Base-by-base conservation (phyloP, 1,140 invertebrate species). In the Leptopilina clavipes region DNA sequence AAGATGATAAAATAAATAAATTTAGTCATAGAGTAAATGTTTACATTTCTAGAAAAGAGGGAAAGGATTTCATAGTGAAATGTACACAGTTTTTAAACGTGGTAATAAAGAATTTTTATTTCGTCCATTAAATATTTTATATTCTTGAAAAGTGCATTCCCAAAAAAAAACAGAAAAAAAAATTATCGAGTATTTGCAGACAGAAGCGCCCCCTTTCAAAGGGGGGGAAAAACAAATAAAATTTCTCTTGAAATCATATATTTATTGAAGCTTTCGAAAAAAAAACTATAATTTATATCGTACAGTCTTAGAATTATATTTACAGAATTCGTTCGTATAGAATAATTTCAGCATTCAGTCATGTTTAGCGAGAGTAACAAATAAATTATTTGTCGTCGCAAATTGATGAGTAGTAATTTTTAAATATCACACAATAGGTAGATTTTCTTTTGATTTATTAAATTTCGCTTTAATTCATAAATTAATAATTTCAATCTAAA, bases 51-150 rank as follows among this genome's bases (percentile, higher is more conserved):
- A 12, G 3, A 12, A 17, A 1, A 17, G 59, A 65, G 25, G 22
- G 3, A 65, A 54, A 31, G 22, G 7, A 14, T 14, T 65, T 14
- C 0, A 22, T 0, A 25, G 7, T 31, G 3, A 37, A 31, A 65
- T 37, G 25, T 11, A 65, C 12, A 37, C 12, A 37, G 1, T 65
- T 65, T 65, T 65, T 65, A 65, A 65, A 65, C 59, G 59, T 65
- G 59, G 59, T 65, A 65, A 65, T 65, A 65, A 31, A 65, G 14
- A 22, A 65, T 65, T 65, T 65, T 65, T 40, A 40, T 31, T 65
- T 65, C 59, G 59, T 65, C 59, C 59, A 65, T 65, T 65, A 65
- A 65, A 65, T 65, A 65, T 65, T 37, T 65, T 40, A 3, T 65
- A 8, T n/a, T n/a, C 59, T 65, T n/a, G 12, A 65, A 65, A 22